Conservation (phyloP, 1,140 invertebrate species). For the Ericerus pela region DNA sequence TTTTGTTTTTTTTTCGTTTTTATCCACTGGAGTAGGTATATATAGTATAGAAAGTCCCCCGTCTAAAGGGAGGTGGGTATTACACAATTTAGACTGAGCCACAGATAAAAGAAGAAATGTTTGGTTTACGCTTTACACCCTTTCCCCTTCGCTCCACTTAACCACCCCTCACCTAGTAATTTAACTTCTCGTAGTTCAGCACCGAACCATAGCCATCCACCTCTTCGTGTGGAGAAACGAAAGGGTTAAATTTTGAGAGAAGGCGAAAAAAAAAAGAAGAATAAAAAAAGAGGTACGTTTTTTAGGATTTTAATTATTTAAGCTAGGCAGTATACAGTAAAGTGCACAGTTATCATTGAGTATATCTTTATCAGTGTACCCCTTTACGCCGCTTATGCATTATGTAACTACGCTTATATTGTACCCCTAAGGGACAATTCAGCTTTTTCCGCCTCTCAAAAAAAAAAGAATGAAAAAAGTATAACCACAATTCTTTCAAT, state of each 20-base stretch:
- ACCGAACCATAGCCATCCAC: too few species aligned
- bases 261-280: too few species aligned
- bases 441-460: slow-evolving; percentile 3
- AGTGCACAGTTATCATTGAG: slow-evolving; percentile 9
- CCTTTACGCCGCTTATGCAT: background rate
- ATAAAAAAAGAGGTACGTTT: slow-evolving; percentile 1
- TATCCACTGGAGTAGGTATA: too few species aligned
- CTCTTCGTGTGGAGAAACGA: background rate
- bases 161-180: background rate
- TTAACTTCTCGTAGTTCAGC: too few species aligned
- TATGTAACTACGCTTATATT: too few species aligned
- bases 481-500: slow-evolving; percentile 7
- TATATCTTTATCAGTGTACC: slow-evolving; percentile 7
- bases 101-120: slow-evolving; percentile 10
- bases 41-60: slow-evolving; percentile 9
- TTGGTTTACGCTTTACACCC: slow-evolving; percentile 8
- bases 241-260: slow-evolving; percentile 7
- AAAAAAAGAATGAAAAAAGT: too few species aligned
- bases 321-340: slow-evolving; percentile 10
- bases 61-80: slow-evolving; percentile 4
- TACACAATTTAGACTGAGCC: slow-evolving; percentile 12
- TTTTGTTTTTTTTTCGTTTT: too few species aligned
- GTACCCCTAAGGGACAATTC: slow-evolving; percentile 5
- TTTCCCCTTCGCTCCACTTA: background rate
- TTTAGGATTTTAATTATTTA: slow-evolving; percentile 12